Evolutionary conservation across 2,888 invertebrate genomes (phyloP), one percentile per base, ranked within the genome.

Genomic region (Drosophila aldrichi): DNA sequence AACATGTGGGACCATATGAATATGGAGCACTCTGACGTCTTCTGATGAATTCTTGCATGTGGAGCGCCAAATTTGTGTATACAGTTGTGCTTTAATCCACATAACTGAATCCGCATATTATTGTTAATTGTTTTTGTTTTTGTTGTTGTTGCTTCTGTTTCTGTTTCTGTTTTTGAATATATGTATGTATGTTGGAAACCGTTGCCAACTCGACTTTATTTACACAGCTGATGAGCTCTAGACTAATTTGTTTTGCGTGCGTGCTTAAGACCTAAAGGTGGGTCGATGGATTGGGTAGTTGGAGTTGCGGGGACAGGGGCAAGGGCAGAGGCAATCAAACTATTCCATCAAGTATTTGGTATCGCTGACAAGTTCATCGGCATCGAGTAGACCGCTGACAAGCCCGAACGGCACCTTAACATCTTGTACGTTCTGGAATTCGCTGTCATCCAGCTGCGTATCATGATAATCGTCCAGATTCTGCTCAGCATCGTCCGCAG

Each of bases 291-390:
- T 16, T 25, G 12, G 49, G 16, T 8, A 18, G 10, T 40, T 40
- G 43, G 32, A 3, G 32, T 32, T 32, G 41, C 4, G 1, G 8
- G 14, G 5, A 7, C 14, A 0, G 43, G 18, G 5, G 43, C 9
- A 10, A 6, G 10, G 18, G 14, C 16, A 29, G 29, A 8, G 29
- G 29, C 29, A 29, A 29, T 29, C 7, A 8, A 34, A 32, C 58
- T 77, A 77, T 22, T 77, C 81, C 61, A 78, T 78, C 61, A 81
- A 68, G 72, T 81, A 84, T 77, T 80, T 89, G 66, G 81, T 65
- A 40, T 74, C 82, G 43, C 58, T 73, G 49, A 67, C 81, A 48
- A 81, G 80, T 61, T 82, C 81, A 7, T 81, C 81, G 29, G 70
- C 32, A 38, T 74, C 74, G 8, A 86, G 74, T 6, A 86, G 57